phyloP scores from a whole-genome alignment of 2,797 vertebrate genomes.

The Urocyon cinereoargenteus region DNA sequence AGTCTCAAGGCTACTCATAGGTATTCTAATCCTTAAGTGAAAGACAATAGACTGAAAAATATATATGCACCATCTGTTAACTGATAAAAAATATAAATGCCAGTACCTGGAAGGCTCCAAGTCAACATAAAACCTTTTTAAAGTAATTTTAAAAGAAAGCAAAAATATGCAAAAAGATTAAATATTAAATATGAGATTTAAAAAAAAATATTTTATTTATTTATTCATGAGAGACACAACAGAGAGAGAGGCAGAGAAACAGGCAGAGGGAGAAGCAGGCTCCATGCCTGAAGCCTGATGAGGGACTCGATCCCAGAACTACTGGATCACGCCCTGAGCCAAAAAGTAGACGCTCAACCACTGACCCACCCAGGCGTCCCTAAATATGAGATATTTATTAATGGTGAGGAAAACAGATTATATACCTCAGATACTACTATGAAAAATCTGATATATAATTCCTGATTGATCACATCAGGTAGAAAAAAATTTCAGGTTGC shows the following conservation, averaged over 20 bases:
- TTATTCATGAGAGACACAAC: too few species aligned
- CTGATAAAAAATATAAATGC: neutral
- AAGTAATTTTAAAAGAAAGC: constrained; percentile 39
- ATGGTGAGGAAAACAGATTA: neutral
- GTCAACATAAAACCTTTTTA: constrained; percentile 7
- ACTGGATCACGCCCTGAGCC: too few species aligned
- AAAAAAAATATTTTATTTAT: too few species aligned
- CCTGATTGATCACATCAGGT: neutral
- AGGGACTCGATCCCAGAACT: too few species aligned
- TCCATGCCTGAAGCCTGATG: too few species aligned
- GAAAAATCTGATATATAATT: constrained; percentile 41
- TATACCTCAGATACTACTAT: neutral
- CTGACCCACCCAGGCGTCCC: too few species aligned
- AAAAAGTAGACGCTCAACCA: too few species aligned
- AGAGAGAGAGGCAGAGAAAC: too few species aligned
- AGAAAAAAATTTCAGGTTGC: neutral
- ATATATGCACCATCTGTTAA: neutral
- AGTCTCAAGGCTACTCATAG: neutral
- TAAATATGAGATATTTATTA: neutral
- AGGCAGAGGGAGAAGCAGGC: too few species aligned
- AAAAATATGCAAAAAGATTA: neutral
- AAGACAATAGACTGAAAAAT: neutral
- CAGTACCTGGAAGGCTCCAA: neutral
- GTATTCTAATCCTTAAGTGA: neutral
- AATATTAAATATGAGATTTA: neutral